Percentiles rank a stretch among this genome's conserved stretches.
Conservation (phyloP, 2,888 invertebrate species). For the Campaea margaritaria region DNA sequence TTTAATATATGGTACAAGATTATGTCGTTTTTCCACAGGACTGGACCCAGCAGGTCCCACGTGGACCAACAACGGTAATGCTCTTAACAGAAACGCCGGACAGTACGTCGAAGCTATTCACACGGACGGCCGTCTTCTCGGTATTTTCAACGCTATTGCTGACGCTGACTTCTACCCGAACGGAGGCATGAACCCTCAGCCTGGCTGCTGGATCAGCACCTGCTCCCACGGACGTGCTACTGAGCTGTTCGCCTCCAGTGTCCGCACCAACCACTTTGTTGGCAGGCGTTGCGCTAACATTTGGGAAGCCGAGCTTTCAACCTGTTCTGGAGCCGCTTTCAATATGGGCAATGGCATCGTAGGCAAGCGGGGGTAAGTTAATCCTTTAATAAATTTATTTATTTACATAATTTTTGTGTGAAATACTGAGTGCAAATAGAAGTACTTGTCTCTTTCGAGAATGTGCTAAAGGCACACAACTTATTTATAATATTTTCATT, state of each 20-base stretch:
- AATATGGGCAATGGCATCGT: slow-evolving; percentile 61
- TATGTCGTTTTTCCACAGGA: slow-evolving; percentile 43
- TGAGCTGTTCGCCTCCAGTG: slow-evolving; percentile 60
- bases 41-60: slow-evolving; percentile 70
- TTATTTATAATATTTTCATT: too few species aligned
- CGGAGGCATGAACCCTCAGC: slow-evolving; percentile 64
- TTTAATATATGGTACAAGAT: too few species aligned
- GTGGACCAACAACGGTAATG: slow-evolving; percentile 54
- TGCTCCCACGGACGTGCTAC: slow-evolving; percentile 66
- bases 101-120: slow-evolving; percentile 68
- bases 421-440: too few species aligned
- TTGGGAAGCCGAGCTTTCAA: slow-evolving; percentile 47
- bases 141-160: slow-evolving; percentile 55
- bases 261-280: slow-evolving; percentile 56
- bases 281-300: slow-evolving; percentile 56
- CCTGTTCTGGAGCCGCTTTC: slow-evolving; percentile 50
- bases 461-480: too few species aligned
- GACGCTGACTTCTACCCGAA: slow-evolving; percentile 69
- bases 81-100: slow-evolving; percentile 52
- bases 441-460: too few species aligned
- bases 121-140: slow-evolving; percentile 63
- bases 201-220: slow-evolving; percentile 60
- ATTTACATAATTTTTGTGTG: too few species aligned
- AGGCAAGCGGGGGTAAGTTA: slow-evolving; percentile 55
- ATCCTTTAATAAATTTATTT: background rate